Conservation (phyloP, 2,888 invertebrate species). For the Eristalis tenax region DNA sequence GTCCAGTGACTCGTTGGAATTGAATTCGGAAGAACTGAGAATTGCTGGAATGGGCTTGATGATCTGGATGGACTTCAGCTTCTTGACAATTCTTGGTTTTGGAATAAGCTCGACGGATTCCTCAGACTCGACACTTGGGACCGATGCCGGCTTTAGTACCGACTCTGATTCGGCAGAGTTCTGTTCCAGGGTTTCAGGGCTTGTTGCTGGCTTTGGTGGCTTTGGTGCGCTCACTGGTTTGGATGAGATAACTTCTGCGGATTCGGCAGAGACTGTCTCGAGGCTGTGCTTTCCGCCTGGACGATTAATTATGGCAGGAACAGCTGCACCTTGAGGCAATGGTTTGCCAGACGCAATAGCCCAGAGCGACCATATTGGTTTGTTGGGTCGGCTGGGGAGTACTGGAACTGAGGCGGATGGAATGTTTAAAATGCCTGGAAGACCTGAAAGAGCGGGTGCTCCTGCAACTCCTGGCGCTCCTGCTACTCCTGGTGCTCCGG, state of each 20-base stretch:
- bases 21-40: neutral
- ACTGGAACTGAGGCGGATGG: neutral
- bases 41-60: neutral
- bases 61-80: neutral
- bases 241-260: neutral
- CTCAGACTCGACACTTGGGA: neutral
- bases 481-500: too few relatives aligned
- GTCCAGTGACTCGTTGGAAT: neutral
- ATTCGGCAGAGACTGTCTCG: neutral
- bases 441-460: neutral
- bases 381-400: neutral
- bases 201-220: neutral
- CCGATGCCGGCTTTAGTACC: neutral
- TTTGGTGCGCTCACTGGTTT: too few relatives aligned
- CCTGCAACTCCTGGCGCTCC: neutral
- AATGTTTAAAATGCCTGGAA: neutral
- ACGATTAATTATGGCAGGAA: neutral
- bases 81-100: neutral
- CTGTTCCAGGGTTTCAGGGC: conserved; percentile 8
- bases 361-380: conserved; percentile 25
- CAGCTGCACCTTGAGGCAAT: neutral
- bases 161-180: conserved; percentile 5
- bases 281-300: neutral
- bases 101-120: conserved; percentile 6
- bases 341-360: neutral